phyloP scores from a whole-genome alignment of 30 jellyfish, hydroid and myxozoan genomes.

The Aurelia coerulea region DNA sequence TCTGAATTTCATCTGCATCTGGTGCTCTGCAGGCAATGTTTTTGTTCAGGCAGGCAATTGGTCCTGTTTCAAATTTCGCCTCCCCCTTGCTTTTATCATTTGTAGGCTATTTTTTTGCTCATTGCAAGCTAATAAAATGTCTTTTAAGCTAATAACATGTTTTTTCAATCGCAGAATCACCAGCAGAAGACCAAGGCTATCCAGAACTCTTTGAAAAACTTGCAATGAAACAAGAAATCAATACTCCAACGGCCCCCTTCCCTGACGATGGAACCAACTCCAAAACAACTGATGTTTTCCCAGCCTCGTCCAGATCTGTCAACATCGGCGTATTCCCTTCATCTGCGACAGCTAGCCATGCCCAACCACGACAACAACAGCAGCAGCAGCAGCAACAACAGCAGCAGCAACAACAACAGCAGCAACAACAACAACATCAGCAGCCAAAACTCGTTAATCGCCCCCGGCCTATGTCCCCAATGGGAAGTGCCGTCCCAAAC shows the following conservation, averaged over 20 bases:
- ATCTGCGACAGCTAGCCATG: conserved; percentile 33
- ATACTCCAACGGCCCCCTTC: conserved; percentile 5
- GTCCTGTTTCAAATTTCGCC: no score
- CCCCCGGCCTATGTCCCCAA: conserved; percentile 41
- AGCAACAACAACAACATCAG: no score
- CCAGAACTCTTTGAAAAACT: conserved; percentile 65
- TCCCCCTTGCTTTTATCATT: no score
- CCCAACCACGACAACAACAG: conserved; percentile 43
- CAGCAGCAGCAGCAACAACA: conserved; percentile 9
- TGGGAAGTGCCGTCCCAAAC: conserved; percentile 45
- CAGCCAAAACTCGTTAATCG: not conserved
- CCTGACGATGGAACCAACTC: not conserved
- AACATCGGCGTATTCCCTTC: conserved; percentile 68
- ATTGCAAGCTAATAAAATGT: no score
- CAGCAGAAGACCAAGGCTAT: conserved; percentile 58
- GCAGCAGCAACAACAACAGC: no score
- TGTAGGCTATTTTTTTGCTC: no score
- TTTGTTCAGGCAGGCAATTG: no score
- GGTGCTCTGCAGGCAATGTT: no score
- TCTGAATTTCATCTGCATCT: no score
- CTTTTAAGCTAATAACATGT: no score
- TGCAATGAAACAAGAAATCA: not conserved
- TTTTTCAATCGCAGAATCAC: conserved; percentile 12
- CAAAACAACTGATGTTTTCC: conserved; percentile 31
- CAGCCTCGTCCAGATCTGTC: conserved; percentile 21